Conservation (phyloP, 1,140 invertebrate genomes). For the Drosophila tani region DNA sequence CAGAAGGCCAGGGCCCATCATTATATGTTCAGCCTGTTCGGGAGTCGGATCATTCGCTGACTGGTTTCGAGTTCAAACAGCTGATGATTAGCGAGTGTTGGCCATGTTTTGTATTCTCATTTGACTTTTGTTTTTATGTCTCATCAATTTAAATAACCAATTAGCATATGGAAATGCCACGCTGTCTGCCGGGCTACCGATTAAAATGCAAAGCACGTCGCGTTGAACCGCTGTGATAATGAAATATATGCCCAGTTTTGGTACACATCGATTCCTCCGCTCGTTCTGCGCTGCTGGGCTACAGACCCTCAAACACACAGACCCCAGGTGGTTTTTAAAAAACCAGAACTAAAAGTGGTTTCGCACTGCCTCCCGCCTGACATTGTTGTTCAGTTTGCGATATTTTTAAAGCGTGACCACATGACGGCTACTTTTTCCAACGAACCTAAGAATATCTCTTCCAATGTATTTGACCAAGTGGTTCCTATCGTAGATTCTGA, state of each 20-base stretch:
- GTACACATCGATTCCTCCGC: slow-evolving; percentile 49
- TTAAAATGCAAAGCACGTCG: slow-evolving; percentile 69
- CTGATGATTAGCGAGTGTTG: slow-evolving; percentile 48
- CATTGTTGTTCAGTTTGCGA: slow-evolving; percentile 40
- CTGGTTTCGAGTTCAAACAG: slow-evolving; percentile 18
- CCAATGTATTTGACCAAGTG: slow-evolving; percentile 1
- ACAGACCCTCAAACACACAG: slow-evolving; percentile 11
- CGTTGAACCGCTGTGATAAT: slow-evolving; percentile 38
- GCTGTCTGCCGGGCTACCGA: slow-evolving; percentile 54
- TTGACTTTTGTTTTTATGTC: slow-evolving; percentile 7
- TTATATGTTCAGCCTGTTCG: not conserved
- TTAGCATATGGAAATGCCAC: slow-evolving; percentile 70
- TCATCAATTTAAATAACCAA: slow-evolving; percentile 65
- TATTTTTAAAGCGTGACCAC: slow-evolving; percentile 82
- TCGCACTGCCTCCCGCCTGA: slow-evolving; percentile 30
- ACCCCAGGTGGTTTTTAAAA: slow-evolving; percentile 22
- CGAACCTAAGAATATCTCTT: slow-evolving; percentile 23
- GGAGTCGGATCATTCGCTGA: not conserved
- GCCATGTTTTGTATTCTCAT: slow-evolving; percentile 24
- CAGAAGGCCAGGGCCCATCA: not conserved
- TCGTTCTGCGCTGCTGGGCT: slow-evolving; percentile 55
- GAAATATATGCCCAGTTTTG: slow-evolving; percentile 56
- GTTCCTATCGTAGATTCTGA: slow-evolving; percentile 5
- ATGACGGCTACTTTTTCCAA: slow-evolving; percentile 29
- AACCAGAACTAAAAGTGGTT: slow-evolving; percentile 34